Conservation (phyloP, 2,797 vertebrate species). For the Euthynnus affinis region DNA sequence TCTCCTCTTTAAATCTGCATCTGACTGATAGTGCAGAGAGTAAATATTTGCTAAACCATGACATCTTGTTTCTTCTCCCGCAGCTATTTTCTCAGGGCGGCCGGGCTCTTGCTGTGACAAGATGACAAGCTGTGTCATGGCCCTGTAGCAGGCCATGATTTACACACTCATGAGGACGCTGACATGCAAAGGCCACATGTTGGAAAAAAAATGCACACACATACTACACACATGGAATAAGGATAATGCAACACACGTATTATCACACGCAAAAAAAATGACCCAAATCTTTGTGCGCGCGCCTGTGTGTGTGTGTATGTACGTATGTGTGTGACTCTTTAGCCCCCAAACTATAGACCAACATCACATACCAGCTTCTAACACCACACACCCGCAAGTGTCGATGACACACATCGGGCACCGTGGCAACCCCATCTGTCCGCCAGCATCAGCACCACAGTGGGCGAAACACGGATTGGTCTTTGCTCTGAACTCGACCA, state of each 20-base stretch:
- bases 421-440: constrained; percentile 51
- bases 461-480: constrained; percentile 30
- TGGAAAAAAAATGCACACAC: not conserved
- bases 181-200: constrained; percentile 53
- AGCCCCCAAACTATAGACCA: constrained; percentile 46
- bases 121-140: constrained; percentile 70
- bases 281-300: constrained; percentile 18
- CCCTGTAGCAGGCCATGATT: constrained; percentile 56
- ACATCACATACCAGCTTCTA: constrained; percentile 49
- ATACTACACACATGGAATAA: not conserved
- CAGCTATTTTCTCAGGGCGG: constrained; percentile 60
- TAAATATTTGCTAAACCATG: constrained; percentile 65
- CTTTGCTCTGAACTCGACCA: constrained; percentile 30
- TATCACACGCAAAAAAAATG: constrained; percentile 4
- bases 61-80: constrained; percentile 72
- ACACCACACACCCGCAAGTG: constrained; percentile 48
- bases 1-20: constrained; percentile 48
- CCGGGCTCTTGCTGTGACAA: constrained; percentile 67
- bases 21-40: constrained; percentile 23
- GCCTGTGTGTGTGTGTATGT: no score
- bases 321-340: constrained; percentile 24
- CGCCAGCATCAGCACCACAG: constrained; percentile 58
- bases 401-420: constrained; percentile 52
- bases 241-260: not conserved
- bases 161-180: constrained; percentile 33